Conservation (phyloP, 53 echinoderm and acorn worm genomes). For the Temnopleurus reevesii region DNA sequence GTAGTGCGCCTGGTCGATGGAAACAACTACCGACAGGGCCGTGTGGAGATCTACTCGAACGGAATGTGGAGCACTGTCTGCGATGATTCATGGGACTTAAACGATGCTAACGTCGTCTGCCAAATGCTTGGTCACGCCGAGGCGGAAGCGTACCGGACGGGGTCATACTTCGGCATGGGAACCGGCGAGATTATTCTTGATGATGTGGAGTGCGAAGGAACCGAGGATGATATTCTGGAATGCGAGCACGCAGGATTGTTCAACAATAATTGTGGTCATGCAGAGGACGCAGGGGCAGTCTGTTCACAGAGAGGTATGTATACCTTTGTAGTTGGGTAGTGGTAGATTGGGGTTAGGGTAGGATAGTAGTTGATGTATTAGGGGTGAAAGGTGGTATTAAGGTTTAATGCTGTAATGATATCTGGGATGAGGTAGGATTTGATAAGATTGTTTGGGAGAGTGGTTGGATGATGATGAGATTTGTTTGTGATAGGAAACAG, state of each 20-base stretch:
- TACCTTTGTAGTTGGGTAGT: no score
- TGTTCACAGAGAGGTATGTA: slow-evolving; percentile 10
- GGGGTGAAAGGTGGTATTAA: no score
- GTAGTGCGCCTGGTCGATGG: slow-evolving; percentile 38
- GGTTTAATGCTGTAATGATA: no score
- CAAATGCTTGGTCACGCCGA: neutral
- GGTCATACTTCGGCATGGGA: slow-evolving; percentile 40
- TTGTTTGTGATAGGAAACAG: no score
- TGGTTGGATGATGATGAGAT: no score
- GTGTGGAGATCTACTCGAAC: slow-evolving; percentile 3
- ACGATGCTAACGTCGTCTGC: slow-evolving; percentile 41
- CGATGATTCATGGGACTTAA: slow-evolving; percentile 38
- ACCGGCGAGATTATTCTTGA: slow-evolving; percentile 15
- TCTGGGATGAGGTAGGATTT: no score
- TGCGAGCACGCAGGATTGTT: neutral
- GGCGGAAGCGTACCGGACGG: neutral
- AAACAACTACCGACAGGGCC: neutral
- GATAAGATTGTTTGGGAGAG: no score
- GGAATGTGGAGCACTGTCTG: slow-evolving; percentile 44
- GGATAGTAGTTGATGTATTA: no score
- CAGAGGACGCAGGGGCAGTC: slow-evolving; percentile 30
- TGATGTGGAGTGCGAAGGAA: slow-evolving; percentile 48
- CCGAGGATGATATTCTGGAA: neutral
- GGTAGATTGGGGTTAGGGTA: no score
- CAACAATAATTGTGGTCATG: slow-evolving; percentile 6